Evolutionary conservation across 2,113 vertebrate genomes (phyloP).

Genomic region (Campylomormyrus numenius): DNA sequence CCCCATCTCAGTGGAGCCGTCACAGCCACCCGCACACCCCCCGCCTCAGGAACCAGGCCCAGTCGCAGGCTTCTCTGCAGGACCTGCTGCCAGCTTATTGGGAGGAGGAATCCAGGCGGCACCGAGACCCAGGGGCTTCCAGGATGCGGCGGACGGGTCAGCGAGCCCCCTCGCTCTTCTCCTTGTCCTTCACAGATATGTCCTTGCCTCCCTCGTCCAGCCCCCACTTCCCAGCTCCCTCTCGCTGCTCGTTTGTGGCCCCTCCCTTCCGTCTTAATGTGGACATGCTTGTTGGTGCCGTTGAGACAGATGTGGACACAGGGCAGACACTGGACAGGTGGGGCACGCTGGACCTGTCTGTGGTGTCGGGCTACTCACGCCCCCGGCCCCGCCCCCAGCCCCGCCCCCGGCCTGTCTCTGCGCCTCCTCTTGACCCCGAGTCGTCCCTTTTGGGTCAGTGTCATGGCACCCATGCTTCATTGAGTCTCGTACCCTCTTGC

Average conservation of each 20-base stretch:
- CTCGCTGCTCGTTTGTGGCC: slow-evolving; percentile 44
- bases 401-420: slow-evolving; percentile 28
- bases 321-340: slow-evolving; percentile 67
- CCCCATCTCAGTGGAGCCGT: slow-evolving; percentile 42
- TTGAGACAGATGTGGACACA: slow-evolving; percentile 90
- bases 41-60: slow-evolving; percentile 33
- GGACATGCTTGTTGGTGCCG: slow-evolving; percentile 70
- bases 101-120: slow-evolving; percentile 35
- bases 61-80: slow-evolving; percentile 46
- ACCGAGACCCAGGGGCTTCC: slow-evolving; percentile 35
- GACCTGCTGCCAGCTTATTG: slow-evolving; percentile 37
- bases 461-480: slow-evolving; percentile 29
- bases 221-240: slow-evolving; percentile 36
- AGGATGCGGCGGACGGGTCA: slow-evolving; percentile 55
- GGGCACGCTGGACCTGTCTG: slow-evolving; percentile 67
- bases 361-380: slow-evolving; percentile 74
- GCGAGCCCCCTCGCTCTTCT: slow-evolving; percentile 74
- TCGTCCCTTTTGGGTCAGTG: slow-evolving; percentile 27
- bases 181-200: slow-evolving; percentile 59
- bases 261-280: slow-evolving; percentile 64
- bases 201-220: slow-evolving; percentile 34
- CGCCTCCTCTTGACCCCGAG: slow-evolving; percentile 36
- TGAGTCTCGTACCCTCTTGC: slow-evolving; percentile 33
- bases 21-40: slow-evolving; percentile 36
- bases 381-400: slow-evolving; percentile 16